A percentile compares a stretch with the other conserved stretches of the same genome.
These are phyloP conservation scores for Bombus impatiens DNA, from an alignment of 1,140 invertebrate species.

Conservation along the genomic window DNA sequence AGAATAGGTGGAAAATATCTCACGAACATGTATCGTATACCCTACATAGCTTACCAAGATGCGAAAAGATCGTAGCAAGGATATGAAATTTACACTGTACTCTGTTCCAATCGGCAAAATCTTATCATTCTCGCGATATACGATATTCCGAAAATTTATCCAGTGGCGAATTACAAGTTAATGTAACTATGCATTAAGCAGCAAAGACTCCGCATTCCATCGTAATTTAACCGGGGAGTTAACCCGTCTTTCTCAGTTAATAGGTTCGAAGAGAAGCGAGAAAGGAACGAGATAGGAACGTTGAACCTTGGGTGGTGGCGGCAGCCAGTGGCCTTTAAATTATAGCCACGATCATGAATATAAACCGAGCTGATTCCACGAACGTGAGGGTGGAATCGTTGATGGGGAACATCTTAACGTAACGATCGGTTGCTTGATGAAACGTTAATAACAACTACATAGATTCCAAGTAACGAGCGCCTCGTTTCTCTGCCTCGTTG, in stretches of 20 bases:
- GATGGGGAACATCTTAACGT: constrained; percentile 38
- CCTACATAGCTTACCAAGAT: too few species aligned
- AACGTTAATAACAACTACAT: constrained; percentile 27
- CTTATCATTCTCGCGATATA: too few species aligned
- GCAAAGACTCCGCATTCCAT: not conserved
- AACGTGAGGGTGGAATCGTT: constrained; percentile 56
- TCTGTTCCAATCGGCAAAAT: too few species aligned
- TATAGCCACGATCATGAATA: constrained; percentile 40
- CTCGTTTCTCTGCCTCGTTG: constrained; percentile 6
- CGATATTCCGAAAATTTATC: too few species aligned
- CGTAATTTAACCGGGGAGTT: not conserved
- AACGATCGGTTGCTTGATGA: constrained; percentile 12
- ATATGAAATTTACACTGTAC: too few species aligned
- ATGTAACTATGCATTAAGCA: too few species aligned
- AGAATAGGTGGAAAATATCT: too few species aligned
- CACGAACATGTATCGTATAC: too few species aligned
- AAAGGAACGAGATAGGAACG: not conserved
- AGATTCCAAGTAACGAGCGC: constrained; percentile 16
- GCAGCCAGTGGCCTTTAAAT: constrained; percentile 37
- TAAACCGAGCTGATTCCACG: constrained; percentile 10
- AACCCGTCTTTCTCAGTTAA: too few species aligned
- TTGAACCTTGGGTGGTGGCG: not conserved
- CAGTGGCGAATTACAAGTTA: too few species aligned
- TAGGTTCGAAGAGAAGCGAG: not conserved
- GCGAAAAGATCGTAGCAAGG: too few species aligned